A percentile compares a stretch with the other conserved stretches of the same genome.
Evolutionary conservation across 92 coral and sea anemone genomes (phyloP).

Genomic region (Blastomussa wellsi): DNA sequence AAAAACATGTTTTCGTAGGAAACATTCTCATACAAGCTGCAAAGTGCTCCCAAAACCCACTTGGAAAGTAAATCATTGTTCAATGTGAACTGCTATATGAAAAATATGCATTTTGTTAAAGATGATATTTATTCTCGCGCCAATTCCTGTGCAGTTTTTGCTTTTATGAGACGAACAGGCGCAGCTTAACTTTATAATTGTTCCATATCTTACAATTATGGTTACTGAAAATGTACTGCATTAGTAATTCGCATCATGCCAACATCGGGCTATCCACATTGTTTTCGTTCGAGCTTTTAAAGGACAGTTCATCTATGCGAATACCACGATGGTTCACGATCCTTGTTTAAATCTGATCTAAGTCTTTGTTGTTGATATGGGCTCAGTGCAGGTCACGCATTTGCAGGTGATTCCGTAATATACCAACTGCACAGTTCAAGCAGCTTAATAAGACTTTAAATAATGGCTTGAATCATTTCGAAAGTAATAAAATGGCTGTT

Average conservation of each 20-base stretch:
- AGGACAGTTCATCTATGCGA: background rate
- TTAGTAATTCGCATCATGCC: background rate
- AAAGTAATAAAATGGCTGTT: no score
- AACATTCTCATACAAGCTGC: background rate
- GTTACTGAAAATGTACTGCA: background rate
- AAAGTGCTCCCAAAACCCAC: background rate
- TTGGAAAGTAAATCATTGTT: background rate
- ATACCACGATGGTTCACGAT: background rate
- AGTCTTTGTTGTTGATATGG: background rate
- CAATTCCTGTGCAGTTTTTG: background rate
- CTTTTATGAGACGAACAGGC: background rate
- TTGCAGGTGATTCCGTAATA: background rate
- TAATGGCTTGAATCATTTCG: no score
- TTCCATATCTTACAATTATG: background rate
- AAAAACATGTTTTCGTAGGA: slow-evolving; percentile 11
- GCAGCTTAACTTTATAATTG: background rate
- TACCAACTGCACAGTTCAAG: background rate
- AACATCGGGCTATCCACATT: background rate
- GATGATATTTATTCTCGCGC: background rate
- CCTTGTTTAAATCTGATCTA: background rate
- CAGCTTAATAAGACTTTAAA: no score
- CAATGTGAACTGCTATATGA: background rate
- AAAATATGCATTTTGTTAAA: background rate
- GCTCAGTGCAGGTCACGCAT: no score
- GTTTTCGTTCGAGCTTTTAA: background rate